phyloP scores from a whole-genome alignment of 2,888 invertebrate species.

The Drosophila formosana region DNA sequence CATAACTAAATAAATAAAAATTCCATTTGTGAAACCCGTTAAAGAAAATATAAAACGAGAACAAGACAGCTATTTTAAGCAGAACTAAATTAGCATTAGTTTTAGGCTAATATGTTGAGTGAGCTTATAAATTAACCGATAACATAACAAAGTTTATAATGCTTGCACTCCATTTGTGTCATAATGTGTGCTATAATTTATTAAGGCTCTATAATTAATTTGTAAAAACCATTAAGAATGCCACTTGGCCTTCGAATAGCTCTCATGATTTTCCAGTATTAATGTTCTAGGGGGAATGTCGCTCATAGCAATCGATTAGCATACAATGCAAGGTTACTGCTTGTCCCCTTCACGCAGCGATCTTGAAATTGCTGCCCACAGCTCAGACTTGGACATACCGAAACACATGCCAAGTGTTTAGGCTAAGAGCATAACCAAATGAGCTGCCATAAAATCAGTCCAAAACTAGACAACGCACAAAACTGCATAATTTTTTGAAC shows the following conservation, averaged over 20 bases:
- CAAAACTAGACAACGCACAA: conserved; percentile 34
- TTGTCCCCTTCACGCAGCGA: conserved; percentile 38
- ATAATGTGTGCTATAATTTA: conserved; percentile 11
- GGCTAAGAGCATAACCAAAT: conserved; percentile 47
- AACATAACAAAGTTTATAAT: background rate
- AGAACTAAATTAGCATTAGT: conserved; percentile 42
- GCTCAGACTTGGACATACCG: conserved; percentile 8
- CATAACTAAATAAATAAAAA: background rate
- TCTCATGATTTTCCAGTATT: conserved; percentile 2
- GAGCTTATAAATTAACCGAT: conserved; percentile 15
- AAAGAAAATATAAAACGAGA: background rate
- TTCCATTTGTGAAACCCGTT: conserved; percentile 14
- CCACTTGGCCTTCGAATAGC: conserved; percentile 33
- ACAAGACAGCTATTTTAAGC: background rate
- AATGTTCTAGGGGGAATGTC: conserved; percentile 37
- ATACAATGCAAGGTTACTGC: conserved; percentile 68
- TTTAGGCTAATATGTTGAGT: conserved; percentile 37
- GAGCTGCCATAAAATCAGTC: conserved; percentile 51
- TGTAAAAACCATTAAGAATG: conserved; percentile 29
- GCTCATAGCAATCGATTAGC: conserved; percentile 29
- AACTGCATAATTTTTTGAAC: conserved; percentile 51
- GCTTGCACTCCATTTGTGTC: conserved; percentile 11
- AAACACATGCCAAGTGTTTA: conserved; percentile 17
- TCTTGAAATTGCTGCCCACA: conserved; percentile 38
- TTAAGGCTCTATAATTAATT: background rate